These are phyloP conservation scores for Pomatostomus ruficeps DNA, from an alignment of 2,113 vertebrate genomes.

Conservation along the genomic window DNA sequence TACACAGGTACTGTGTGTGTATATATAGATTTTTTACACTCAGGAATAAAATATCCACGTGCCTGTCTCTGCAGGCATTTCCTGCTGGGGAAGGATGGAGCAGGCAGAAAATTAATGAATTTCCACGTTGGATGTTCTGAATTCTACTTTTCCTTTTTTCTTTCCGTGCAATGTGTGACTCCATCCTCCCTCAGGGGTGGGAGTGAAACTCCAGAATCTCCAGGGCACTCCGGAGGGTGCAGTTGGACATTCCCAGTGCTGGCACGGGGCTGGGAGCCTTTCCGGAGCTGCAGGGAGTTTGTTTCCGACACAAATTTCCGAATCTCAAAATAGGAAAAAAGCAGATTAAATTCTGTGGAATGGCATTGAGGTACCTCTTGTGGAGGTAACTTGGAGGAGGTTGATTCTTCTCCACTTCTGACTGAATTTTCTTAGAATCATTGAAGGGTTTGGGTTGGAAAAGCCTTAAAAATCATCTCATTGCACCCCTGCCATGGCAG, in stretches of 20 bases:
- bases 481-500: not conserved
- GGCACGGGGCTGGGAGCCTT: not conserved
- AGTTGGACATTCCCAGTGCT: not conserved
- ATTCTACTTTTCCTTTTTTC: not conserved
- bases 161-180: not conserved
- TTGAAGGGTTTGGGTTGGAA: not conserved
- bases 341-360: not conserved
- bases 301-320: not conserved
- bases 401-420: not conserved
- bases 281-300: not conserved
- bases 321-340: not conserved
- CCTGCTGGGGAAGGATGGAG: not conserved
- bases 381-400: not conserved
- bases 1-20: not conserved
- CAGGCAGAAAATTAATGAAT: not conserved
- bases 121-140: not conserved
- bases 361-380: not conserved
- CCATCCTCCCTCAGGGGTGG: not conserved
- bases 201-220: accelerated
- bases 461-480: accelerated
- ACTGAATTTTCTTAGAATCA: not conserved
- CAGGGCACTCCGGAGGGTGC: too few relatives aligned
- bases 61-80: not conserved
- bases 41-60: not conserved
- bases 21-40: not conserved